Percentiles rank a stretch among this genome's conserved stretches.
Conservation (phyloP, 1,140 invertebrate genomes). For the Bombus terrestris region DNA sequence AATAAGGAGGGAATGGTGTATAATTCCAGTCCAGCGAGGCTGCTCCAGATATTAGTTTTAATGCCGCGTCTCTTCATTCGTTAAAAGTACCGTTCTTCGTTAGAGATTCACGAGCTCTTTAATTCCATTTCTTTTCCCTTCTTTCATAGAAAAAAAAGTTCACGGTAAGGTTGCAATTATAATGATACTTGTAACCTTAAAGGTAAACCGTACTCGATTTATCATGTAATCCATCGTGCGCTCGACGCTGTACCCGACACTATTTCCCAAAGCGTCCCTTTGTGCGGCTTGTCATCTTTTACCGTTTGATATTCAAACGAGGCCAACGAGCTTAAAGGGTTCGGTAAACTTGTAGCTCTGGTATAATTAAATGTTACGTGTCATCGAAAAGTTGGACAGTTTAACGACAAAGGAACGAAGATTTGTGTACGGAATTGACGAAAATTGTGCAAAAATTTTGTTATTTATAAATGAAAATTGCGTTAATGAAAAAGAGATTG, state of each 20-base stretch:
- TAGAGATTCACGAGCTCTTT: constrained; percentile 31
- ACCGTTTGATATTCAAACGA: constrained; percentile 24
- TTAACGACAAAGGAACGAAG: not conserved
- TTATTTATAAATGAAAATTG: not conserved
- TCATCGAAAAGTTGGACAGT: not conserved
- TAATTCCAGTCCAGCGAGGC: constrained; percentile 3
- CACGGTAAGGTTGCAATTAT: not conserved
- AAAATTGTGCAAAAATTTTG: no score
- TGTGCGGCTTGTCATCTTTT: not conserved
- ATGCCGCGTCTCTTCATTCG: constrained; percentile 28
- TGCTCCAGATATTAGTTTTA: constrained; percentile 48
- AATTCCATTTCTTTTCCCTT: not conserved
- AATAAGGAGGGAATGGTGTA: not conserved
- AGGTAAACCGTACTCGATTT: constrained; percentile 17
- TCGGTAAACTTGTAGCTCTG: not conserved
- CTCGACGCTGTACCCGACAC: constrained; percentile 1
- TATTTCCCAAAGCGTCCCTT: constrained; percentile 9
- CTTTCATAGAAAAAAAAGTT: not conserved
- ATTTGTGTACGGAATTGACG: not conserved
- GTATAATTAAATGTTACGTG: not conserved
- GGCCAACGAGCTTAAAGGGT: not conserved
- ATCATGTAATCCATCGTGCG: constrained; percentile 3
- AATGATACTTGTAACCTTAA: constrained; percentile 13
- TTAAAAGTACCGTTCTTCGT: constrained; percentile 30
- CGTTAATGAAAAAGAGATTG: not conserved